Conservation (phyloP, 2,797 vertebrate species). For the Amblyraja radiata region DNA sequence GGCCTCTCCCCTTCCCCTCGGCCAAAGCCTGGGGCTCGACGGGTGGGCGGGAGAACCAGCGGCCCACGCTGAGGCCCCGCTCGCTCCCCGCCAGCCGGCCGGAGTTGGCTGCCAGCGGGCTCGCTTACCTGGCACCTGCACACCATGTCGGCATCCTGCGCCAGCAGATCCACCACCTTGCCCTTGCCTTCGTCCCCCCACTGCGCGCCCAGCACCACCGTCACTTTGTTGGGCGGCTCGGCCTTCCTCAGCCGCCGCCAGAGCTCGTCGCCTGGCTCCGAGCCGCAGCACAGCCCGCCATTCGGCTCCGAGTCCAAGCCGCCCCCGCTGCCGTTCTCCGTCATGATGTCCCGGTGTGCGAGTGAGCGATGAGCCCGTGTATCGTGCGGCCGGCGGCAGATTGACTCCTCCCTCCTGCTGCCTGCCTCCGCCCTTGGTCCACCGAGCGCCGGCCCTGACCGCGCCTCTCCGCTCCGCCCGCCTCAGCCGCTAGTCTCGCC, state of each 20-base stretch:
- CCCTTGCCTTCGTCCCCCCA: slow-evolving; percentile 77
- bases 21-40: too few relatives aligned
- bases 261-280: neutral
- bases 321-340: neutral
- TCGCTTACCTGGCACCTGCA: slow-evolving; percentile 69
- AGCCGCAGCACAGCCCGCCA: slow-evolving; percentile 35
- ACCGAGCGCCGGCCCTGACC: neutral
- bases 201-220: slow-evolving; percentile 72
- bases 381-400: neutral
- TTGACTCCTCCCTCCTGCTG: neutral
- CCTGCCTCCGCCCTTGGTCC: neutral
- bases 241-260: slow-evolving; percentile 7
- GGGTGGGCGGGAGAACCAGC: too few relatives aligned
- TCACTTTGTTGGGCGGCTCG: slow-evolving; percentile 67
- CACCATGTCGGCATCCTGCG: slow-evolving; percentile 71
- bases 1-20: neutral
- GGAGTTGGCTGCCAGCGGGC: neutral
- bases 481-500: neutral
- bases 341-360: neutral
- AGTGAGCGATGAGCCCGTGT: too few relatives aligned
- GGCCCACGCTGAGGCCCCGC: too few relatives aligned
- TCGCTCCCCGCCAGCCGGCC: neutral
- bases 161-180: slow-evolving; percentile 71
- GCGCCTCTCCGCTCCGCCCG: neutral
- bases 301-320: neutral